Base-by-base conservation (phyloP, 2,113 vertebrate species). In the Labeo catla region DNA sequence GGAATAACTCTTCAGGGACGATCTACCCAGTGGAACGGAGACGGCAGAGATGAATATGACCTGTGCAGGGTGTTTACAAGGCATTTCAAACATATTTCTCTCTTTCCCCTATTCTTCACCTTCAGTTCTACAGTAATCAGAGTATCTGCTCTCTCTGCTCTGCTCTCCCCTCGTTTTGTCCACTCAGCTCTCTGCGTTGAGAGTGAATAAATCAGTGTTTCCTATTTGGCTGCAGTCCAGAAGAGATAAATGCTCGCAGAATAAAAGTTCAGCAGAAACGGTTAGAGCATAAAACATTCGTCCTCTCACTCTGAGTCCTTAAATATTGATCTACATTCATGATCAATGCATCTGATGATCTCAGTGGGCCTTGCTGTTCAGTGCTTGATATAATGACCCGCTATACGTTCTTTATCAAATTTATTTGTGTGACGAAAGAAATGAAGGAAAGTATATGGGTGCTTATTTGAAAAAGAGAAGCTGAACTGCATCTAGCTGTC, bases 231-330 rank as follows among this genome's bases (percentile, higher is more conserved):
- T 45, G 68, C 68, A 10, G 50, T 43, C 68, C 82, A 84, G 49
- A 73, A 59, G 12, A 73, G 82, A 84, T 84, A 84, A 84, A 84
- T 83, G 68, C 66, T 43, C 6, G 12, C 82, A 73, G 82, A 84
- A 84, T 28, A 73, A 59, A 84, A 59, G 59, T 73, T 73, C 82
- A 84, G 82, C 82, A 84, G 82, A 84, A 84, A 74, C 68, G 23
- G 49, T 80, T 13, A 3, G 19, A 23, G 23, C 52, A 68, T 80
- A 72, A 79, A 57, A 11, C 81, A 43, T 11, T 11, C 15, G 13
- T 66, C 2, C 36, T 61, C 74, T 36, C 36, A 61, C 49, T 36
- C 49, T 83, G 13, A 8, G 28, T 70, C 19, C 50, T 72, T 54
- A 9, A 57, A n/a, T 84, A 73, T 84, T 84, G 82, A 84, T 84